Base-by-base conservation (phyloP, 2,888 invertebrate genomes). In the Stegana nigrithorax region DNA sequence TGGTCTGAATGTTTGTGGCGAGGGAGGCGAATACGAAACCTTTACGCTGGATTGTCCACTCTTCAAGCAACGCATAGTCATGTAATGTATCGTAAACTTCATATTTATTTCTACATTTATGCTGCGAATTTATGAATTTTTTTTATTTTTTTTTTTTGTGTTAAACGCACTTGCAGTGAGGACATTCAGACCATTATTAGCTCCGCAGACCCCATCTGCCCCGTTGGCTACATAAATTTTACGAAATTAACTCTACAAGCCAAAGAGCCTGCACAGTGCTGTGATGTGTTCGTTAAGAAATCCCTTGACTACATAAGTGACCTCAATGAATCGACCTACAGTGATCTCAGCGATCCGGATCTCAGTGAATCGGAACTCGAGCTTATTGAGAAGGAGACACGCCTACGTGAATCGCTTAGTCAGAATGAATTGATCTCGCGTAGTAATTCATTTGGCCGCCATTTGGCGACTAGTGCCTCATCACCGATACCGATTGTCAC, bases 11-110 rank as follows among this genome's bases (percentile, higher is more conserved):
- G 91, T 97, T 44, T 98, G 97, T 86, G 99, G 99, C 19, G 99
- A 99, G 87, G 99, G 99, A 51, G 99, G 99, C 59, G 99, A 99
- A 86, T 99, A 97, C 84, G 99, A 99, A 87, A 96, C 98, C 27
- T 94, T 99, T 84, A 97, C 97, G 6, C 87, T 98, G 66, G 97
- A 99, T 88, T 98, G 98, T 86, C 98, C 98, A 5, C 88, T 99
- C 66, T 98, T 97, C 87, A 92, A 90, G 83, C 95, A 95, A 86
- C 90, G 91, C 82, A 92, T 98, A 86, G 90, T 93, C 72, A 90
- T 97, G 96, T 96, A 88, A 92, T 94, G 91, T 80, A 12, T 39
- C 12, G 21, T 14, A 10, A 8, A 12, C 3, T n/a, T 10, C 10
- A n/a, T n/a, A n/a, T n/a, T 39, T 10, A 39, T 39, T 10, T 5